phyloP scores from a whole-genome alignment of 2,113 vertebrate species.

The Malurus melanocephalus region DNA sequence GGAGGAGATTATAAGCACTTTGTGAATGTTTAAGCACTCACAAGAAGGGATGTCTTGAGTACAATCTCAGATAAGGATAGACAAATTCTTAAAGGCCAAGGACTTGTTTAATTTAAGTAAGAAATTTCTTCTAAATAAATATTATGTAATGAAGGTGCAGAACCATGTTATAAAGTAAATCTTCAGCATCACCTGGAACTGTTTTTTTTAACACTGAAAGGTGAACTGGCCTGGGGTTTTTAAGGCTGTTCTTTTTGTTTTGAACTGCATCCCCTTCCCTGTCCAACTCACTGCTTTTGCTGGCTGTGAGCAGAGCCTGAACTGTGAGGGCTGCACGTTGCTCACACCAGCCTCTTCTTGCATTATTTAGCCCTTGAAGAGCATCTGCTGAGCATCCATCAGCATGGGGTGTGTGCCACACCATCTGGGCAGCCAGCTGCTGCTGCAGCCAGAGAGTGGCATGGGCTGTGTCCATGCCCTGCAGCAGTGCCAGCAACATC shows the following conservation, averaged over 20 bases:
- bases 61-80: neutral
- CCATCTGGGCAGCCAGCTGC: constrained; percentile 62
- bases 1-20: neutral
- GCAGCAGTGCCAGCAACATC: constrained; percentile 44
- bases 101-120: neutral
- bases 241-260: neutral
- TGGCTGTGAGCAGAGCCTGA: constrained; percentile 37
- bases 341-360: constrained; percentile 51
- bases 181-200: neutral
- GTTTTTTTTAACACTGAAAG: neutral
- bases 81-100: neutral
- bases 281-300: neutral
- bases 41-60: neutral
- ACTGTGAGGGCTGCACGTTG: constrained; percentile 23
- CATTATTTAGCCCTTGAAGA: constrained; percentile 67
- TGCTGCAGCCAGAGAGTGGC: constrained; percentile 19
- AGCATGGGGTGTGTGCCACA: constrained; percentile 48
- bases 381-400: constrained; percentile 65
- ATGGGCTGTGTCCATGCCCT: neutral
- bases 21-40: neutral
- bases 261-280: neutral
- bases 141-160: neutral
- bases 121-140: neutral
- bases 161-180: neutral
- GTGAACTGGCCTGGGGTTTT: neutral